Percentiles rank a stretch among this genome's conserved stretches.
Evolutionary conservation across 2,888 invertebrate genomes (phyloP).

Genomic region (Scaptomyza flava): DNA sequence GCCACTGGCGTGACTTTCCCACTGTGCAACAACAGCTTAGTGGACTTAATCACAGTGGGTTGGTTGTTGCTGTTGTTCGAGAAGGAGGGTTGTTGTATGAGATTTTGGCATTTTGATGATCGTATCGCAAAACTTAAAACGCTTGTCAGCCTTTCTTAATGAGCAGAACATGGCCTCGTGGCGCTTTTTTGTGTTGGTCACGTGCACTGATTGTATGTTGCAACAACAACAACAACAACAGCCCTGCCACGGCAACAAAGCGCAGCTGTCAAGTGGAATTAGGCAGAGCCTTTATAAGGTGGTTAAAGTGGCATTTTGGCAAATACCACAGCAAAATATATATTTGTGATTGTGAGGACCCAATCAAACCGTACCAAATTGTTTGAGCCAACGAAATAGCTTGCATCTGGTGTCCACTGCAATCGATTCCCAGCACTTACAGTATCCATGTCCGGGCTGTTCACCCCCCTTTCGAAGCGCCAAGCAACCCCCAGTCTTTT

Average conservation of each 20-base stretch:
- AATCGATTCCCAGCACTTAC: conserved; percentile 67
- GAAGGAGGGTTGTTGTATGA: conserved; percentile 26
- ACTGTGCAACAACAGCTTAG: conserved; percentile 60
- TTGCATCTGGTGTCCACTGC: conserved; percentile 80
- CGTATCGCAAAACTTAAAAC: conserved; percentile 63
- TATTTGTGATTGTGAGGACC: conserved; percentile 32
- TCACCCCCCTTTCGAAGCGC: conserved; percentile 23
- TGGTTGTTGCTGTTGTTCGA: conserved; percentile 1
- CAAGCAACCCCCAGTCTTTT: conserved; percentile 48
- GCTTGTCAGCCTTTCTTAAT: conserved; percentile 75
- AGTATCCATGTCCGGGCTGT: conserved; percentile 13
- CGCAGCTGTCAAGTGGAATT: conserved; percentile 65
- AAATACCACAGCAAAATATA: neutral
- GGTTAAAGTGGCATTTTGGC: conserved; percentile 35
- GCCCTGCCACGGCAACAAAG: conserved; percentile 28
- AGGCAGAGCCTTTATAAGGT: conserved; percentile 37
- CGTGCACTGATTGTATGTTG: conserved; percentile 64
- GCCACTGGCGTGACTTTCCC: conserved; percentile 60
- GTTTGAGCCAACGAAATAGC: conserved; percentile 69
- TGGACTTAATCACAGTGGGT: conserved; percentile 36
- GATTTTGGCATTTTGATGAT: conserved; percentile 62
- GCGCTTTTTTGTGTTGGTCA: conserved; percentile 57
- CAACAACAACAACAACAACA: conserved; percentile 7
- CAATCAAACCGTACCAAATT: conserved; percentile 57
- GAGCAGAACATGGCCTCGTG: conserved; percentile 72